These are phyloP conservation scores for Sesamia nonagrioides DNA, from an alignment of 1,140 invertebrate species.

Conservation along the genomic window DNA sequence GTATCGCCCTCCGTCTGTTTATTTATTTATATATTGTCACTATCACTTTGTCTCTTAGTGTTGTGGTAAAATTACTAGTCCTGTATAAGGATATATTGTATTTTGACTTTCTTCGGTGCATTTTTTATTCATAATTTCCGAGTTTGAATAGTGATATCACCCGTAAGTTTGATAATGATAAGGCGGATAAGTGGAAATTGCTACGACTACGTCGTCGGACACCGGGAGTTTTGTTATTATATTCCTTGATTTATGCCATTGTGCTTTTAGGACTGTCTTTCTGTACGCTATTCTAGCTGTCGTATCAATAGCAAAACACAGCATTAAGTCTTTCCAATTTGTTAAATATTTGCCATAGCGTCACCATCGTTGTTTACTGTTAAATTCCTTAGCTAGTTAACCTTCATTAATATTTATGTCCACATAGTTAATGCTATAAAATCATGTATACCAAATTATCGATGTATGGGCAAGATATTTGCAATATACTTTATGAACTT, in stretches of 20 bases:
- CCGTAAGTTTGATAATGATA: conserved; percentile 75
- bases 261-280: conserved; percentile 14
- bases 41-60: conserved; percentile 47
- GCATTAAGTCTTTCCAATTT: background rate
- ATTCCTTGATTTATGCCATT: conserved; percentile 38
- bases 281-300: background rate
- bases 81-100: conserved; percentile 8
- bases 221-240: conserved; percentile 61
- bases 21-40: conserved; percentile 44
- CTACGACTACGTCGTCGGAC: conserved; percentile 70
- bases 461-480: background rate
- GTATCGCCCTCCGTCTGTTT: conserved; percentile 55
- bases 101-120: conserved; percentile 29
- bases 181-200: conserved; percentile 80
- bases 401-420: conserved; percentile 42
- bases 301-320: background rate
- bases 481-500: background rate
- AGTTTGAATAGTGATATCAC: conserved; percentile 59
- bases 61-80: conserved; percentile 40
- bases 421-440: conserved; percentile 30
- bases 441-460: conserved; percentile 5
- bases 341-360: conserved; percentile 15
- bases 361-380: conserved; percentile 28
- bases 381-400: conserved; percentile 36
- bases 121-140: conserved; percentile 53